Evolutionary conservation across 2,888 invertebrate species (phyloP).

Genomic region (Cacoxenus indagator): DNA sequence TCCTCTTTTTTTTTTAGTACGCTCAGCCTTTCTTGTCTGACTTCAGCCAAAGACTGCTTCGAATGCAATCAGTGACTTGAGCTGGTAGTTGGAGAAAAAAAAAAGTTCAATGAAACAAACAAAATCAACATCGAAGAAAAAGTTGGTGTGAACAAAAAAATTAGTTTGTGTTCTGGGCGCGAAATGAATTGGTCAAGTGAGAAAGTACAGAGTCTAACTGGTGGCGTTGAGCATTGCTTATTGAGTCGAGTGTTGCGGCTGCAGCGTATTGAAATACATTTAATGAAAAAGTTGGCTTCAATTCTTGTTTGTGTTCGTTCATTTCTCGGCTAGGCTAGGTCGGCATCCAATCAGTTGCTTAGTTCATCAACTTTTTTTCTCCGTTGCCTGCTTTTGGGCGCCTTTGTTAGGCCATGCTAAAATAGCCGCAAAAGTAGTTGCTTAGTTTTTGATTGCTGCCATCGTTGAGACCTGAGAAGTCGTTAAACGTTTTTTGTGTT

Average conservation of each 20-base stretch:
- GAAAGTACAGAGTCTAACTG: not conserved
- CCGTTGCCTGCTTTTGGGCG: not conserved
- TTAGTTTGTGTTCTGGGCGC: slow-evolving; percentile 3
- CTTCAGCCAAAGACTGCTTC: no score
- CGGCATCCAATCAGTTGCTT: not conserved
- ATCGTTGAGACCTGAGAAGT: no score
- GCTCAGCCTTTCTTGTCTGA: not conserved
- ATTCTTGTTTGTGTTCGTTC: not conserved
- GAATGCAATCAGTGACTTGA: slow-evolving; percentile 14
- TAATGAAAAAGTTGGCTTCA: slow-evolving; percentile 5
- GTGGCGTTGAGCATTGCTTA: slow-evolving; percentile 3
- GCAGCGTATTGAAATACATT: slow-evolving; percentile 10
- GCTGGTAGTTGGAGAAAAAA: not conserved
- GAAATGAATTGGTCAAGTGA: slow-evolving; percentile 22
- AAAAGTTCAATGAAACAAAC: slow-evolving; percentile 6
- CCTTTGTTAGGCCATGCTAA: not conserved
- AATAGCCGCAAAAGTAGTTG: not conserved
- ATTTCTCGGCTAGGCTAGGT: not conserved
- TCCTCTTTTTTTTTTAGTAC: not conserved
- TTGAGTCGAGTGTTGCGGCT: not conserved
- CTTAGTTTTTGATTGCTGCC: no score
- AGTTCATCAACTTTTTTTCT: not conserved
- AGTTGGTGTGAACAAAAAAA: not conserved
- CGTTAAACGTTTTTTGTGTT: not conserved
- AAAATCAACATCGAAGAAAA: slow-evolving; percentile 5